phyloP scores from a whole-genome alignment of 2,888 invertebrate species.

The Caenorhabditis afra region DNA sequence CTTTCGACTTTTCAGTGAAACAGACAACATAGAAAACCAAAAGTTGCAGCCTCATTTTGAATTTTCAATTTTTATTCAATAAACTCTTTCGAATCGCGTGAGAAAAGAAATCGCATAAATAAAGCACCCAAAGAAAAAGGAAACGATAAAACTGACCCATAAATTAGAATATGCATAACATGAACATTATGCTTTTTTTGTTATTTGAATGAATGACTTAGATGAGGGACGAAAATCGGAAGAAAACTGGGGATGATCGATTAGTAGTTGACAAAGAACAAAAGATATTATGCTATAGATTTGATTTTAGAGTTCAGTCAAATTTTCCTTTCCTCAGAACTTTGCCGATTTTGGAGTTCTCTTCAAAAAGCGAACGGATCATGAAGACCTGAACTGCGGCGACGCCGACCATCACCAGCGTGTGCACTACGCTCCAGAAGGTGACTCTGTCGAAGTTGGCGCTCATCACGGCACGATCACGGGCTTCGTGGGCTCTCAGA shows the following conservation, averaged over 20 bases:
- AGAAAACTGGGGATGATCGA: background rate
- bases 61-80: too few species aligned
- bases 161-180: slow-evolving; percentile 9
- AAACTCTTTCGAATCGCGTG: too few species aligned
- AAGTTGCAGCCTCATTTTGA: too few species aligned
- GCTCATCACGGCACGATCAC: slow-evolving; percentile 89
- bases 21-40: background rate
- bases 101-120: background rate
- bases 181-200: slow-evolving; percentile 31
- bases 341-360: slow-evolving; percentile 81
- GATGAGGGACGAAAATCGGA: slow-evolving; percentile 15
- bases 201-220: slow-evolving; percentile 28
- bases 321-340: slow-evolving; percentile 67
- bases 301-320: slow-evolving; percentile 32
- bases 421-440: slow-evolving; percentile 87
- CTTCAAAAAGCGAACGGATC: slow-evolving; percentile 88
- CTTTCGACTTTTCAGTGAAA: background rate
- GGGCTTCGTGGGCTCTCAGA: slow-evolving; percentile 87
- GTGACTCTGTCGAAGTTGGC: slow-evolving; percentile 89
- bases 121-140: slow-evolving; percentile 29
- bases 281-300: background rate
- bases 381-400: slow-evolving; percentile 86
- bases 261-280: background rate
- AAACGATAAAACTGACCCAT: slow-evolving; percentile 36
- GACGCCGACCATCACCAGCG: slow-evolving; percentile 86